phyloP scores from a whole-genome alignment of 1,140 invertebrate species.

The Drosophila orosa region DNA sequence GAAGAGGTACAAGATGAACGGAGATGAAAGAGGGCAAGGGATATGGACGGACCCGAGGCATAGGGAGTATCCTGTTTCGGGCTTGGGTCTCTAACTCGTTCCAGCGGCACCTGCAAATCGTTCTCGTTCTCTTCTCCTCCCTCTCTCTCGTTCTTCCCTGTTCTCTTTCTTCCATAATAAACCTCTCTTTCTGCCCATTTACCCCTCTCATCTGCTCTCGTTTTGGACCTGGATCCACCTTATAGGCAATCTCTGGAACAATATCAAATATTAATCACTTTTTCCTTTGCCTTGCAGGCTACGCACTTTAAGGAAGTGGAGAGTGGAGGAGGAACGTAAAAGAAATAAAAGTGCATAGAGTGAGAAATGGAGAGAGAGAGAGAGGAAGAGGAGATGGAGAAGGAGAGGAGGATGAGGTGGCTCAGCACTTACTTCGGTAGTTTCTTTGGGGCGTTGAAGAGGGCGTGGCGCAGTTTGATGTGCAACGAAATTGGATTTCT shows the following conservation, averaged over 20 bases:
- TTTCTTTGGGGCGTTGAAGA: slow-evolving; percentile 74
- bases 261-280: slow-evolving; percentile 83
- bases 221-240: slow-evolving; percentile 14
- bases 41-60: slow-evolving; percentile 41
- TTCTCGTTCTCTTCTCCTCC: not conserved
- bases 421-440: slow-evolving; percentile 63
- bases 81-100: slow-evolving; percentile 35
- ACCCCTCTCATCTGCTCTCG: not conserved
- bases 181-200: not conserved
- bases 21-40: slow-evolving; percentile 2
- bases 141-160: not conserved
- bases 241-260: slow-evolving; percentile 66
- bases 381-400: slow-evolving; percentile 5
- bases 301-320: slow-evolving; percentile 47
- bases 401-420: slow-evolving; percentile 8
- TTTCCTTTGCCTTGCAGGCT: slow-evolving; percentile 68
- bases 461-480: slow-evolving; percentile 80
- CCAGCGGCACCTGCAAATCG: slow-evolving; percentile 58
- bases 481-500: slow-evolving; percentile 82
- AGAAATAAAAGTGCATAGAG: slow-evolving; percentile 25
- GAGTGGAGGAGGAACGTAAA: slow-evolving; percentile 16
- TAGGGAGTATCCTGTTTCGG: slow-evolving; percentile 71
- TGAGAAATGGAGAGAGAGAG: slow-evolving; percentile 1
- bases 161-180: slow-evolving; percentile 9
- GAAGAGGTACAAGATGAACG: not conserved